phyloP scores from a whole-genome alignment of 1,140 invertebrate genomes.

The Dryas iulia region DNA sequence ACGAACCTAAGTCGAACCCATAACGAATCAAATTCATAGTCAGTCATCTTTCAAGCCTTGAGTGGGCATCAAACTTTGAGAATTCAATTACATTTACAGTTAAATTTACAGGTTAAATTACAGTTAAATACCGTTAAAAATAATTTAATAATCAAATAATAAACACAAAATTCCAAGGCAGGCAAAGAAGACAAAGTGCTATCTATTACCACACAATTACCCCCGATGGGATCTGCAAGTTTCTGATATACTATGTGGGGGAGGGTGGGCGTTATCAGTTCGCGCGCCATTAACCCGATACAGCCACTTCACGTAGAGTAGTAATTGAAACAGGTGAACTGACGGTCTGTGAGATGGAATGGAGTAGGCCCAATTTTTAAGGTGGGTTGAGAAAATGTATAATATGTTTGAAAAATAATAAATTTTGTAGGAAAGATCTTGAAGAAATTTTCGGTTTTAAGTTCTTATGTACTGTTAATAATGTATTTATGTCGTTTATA shows the following conservation, averaged over 20 bases:
- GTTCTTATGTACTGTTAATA: too few relatives aligned
- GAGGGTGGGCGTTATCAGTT: constrained; percentile 27
- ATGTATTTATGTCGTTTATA: too few relatives aligned
- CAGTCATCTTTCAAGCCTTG: too few relatives aligned
- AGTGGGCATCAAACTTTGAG: too few relatives aligned
- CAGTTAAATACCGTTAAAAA: not conserved
- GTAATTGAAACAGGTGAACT: constrained; percentile 31
- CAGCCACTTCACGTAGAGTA: constrained; percentile 28
- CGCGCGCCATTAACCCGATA: constrained; percentile 32
- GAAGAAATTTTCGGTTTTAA: too few relatives aligned
- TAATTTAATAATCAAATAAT: constrained; percentile 1
- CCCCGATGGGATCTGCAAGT: constrained; percentile 31
- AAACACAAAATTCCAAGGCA: constrained; percentile 13
- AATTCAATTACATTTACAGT: too few relatives aligned
- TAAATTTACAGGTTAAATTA: too few relatives aligned
- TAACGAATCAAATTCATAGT: too few relatives aligned
- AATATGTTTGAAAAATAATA: too few relatives aligned
- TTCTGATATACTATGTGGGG: constrained; percentile 28
- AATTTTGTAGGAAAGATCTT: too few relatives aligned
- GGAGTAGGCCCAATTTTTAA: not conserved
- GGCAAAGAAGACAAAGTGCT: constrained; percentile 27
- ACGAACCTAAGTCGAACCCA: too few relatives aligned
- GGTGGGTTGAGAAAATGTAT: too few relatives aligned
- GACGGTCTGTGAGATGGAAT: not conserved
- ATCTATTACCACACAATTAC: constrained; percentile 33